phyloP scores from a whole-genome alignment of 2,113 vertebrate species.

The Crotalus horridus region DNA sequence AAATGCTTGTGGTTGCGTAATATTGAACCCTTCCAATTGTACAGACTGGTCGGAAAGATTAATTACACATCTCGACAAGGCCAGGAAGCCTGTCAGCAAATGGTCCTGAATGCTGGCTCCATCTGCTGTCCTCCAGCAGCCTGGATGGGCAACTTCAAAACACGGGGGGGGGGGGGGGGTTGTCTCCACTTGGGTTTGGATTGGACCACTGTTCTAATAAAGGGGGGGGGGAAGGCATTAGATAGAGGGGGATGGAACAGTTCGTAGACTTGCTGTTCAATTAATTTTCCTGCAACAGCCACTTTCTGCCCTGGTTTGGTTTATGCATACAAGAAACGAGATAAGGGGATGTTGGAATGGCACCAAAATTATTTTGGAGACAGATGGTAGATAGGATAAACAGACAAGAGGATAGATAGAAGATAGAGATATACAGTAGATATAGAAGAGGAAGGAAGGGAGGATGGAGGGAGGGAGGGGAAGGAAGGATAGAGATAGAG shows the following conservation, averaged over 20 bases:
- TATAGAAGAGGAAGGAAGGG: no score
- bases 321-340: not conserved
- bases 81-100: not conserved
- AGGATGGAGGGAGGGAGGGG: no score
- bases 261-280: not conserved
- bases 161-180: not conserved
- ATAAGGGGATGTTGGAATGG: not conserved
- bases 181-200: not conserved
- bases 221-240: not conserved
- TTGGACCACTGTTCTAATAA: not conserved
- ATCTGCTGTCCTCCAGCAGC: not conserved
- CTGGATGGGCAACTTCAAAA: not conserved
- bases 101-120: not conserved
- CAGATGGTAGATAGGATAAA: not conserved
- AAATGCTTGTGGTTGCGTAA: constrained; percentile 27
- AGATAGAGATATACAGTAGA: not conserved
- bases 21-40: not conserved
- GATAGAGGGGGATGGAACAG: not conserved
- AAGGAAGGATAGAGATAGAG: not conserved
- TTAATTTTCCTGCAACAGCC: not conserved
- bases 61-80: not conserved
- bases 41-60: constrained; percentile 38
- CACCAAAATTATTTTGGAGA: not conserved
- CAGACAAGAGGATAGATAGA: not conserved
- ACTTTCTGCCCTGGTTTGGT: not conserved